A percentile compares a stretch with the other conserved stretches of the same genome.
Conservation (phyloP, 1,140 invertebrate species). For the Heterodera carotae region DNA sequence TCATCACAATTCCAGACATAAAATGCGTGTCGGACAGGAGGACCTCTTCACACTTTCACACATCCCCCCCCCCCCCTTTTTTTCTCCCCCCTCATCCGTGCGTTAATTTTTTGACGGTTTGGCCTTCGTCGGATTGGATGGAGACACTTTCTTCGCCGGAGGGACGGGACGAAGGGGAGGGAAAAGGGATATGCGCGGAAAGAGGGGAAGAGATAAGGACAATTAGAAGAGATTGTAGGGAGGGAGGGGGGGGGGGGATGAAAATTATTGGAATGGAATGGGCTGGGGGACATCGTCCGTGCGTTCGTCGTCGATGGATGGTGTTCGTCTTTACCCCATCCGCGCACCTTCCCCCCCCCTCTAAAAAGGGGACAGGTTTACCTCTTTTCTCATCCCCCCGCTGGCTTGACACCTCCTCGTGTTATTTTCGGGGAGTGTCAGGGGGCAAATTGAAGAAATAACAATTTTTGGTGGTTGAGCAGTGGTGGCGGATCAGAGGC, state of each 20-base stretch:
- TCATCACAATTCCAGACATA: too few relatives aligned
- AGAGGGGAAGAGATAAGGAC: neutral
- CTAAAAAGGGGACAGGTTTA: neutral
- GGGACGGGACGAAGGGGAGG: neutral
- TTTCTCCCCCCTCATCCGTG: neutral
- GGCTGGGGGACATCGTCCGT: too few relatives aligned
- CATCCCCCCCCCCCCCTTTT: neutral
- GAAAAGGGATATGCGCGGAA: neutral
- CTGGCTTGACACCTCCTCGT: neutral
- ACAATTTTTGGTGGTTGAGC: too few relatives aligned
- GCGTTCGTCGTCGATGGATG: too few relatives aligned
- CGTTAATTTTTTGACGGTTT: neutral
- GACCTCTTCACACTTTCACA: too few relatives aligned
- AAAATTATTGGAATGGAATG: neutral
- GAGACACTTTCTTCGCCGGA: constrained; percentile 11
- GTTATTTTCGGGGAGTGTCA: neutral
- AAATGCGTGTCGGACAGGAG: too few relatives aligned
- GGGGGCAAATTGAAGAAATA: neutral
- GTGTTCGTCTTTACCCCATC: too few relatives aligned
- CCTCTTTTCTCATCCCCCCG: too few relatives aligned
- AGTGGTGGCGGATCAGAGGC: too few relatives aligned
- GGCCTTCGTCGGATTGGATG: constrained; percentile 8
- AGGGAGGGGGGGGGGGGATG: neutral
- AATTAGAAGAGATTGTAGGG: neutral
- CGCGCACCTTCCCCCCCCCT: too few relatives aligned